Conservation (phyloP, 2,888 invertebrate species). For the Diploptera punctata region DNA sequence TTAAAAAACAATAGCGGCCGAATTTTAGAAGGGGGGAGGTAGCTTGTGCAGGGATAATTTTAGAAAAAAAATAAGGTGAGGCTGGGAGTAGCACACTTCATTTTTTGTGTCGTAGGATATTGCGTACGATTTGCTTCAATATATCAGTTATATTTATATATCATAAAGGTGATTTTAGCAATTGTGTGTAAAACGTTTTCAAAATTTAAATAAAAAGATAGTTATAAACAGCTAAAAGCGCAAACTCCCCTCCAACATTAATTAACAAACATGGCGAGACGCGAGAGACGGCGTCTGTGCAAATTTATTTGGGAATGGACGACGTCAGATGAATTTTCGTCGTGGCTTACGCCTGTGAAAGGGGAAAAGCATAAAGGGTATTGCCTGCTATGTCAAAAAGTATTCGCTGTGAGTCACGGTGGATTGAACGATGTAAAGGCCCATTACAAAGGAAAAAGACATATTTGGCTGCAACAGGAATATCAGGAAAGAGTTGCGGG, state of each 20-base stretch:
- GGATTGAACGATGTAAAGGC: constrained; percentile 51
- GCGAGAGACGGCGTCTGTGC: constrained; percentile 49
- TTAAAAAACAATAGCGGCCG: neutral
- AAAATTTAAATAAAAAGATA: constrained; percentile 21
- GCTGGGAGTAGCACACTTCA: neutral
- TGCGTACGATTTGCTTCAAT: neutral
- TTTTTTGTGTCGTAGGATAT: neutral
- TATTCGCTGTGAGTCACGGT: constrained; percentile 51
- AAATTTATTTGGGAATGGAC: constrained; percentile 50
- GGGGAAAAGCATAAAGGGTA: constrained; percentile 50
- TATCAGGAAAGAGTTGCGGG: constrained; percentile 42
- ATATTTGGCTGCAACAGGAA: constrained; percentile 49
- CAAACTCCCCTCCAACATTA: constrained; percentile 34
- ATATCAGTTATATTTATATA: neutral
- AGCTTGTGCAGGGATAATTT: constrained; percentile 24
- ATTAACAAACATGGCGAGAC: constrained; percentile 43
- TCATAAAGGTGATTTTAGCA: neutral
- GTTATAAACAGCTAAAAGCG: constrained; percentile 24
- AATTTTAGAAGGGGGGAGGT: constrained; percentile 19
- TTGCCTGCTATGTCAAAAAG: constrained; percentile 50
- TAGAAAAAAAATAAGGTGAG: constrained; percentile 27
- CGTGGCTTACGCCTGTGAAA: constrained; percentile 50
- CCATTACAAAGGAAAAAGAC: constrained; percentile 52
- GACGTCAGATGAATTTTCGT: constrained; percentile 48
- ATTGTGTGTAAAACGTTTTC: neutral